Conservation (phyloP, 2,113 vertebrate species). For the Alethe diademata region DNA sequence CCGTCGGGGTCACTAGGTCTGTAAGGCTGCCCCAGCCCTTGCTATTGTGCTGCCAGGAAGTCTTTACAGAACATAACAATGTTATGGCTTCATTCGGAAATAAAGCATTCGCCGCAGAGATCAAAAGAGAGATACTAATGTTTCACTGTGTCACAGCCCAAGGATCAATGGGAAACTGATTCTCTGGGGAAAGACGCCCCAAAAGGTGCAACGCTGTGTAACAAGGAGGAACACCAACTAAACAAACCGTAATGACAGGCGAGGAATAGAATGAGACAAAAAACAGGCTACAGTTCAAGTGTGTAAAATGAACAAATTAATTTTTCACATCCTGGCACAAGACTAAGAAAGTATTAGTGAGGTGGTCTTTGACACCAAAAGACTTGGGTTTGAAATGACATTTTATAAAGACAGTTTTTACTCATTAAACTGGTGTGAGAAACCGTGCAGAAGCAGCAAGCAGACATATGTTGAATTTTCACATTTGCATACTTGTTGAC, state of each 20-base stretch:
- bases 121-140: background rate
- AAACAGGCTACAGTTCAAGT: background rate
- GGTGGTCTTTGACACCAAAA: background rate
- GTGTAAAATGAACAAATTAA: background rate
- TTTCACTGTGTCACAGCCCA: background rate
- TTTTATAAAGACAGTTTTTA: constrained; percentile 3
- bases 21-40: background rate
- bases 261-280: background rate
- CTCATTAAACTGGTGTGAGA: constrained; percentile 22
- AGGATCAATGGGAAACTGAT: background rate
- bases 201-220: background rate
- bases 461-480: constrained; percentile 35
- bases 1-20: background rate
- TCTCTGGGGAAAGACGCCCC: background rate
- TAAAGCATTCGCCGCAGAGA: background rate
- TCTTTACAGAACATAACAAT: background rate
- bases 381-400: background rate
- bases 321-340: background rate
- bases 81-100: background rate
- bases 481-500: constrained; percentile 38
- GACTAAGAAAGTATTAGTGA: background rate
- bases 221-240: background rate
- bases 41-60: background rate
- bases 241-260: background rate
- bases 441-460: background rate